Base-by-base conservation (phyloP, 1,140 invertebrate genomes). In the Nomia melanderi region DNA sequence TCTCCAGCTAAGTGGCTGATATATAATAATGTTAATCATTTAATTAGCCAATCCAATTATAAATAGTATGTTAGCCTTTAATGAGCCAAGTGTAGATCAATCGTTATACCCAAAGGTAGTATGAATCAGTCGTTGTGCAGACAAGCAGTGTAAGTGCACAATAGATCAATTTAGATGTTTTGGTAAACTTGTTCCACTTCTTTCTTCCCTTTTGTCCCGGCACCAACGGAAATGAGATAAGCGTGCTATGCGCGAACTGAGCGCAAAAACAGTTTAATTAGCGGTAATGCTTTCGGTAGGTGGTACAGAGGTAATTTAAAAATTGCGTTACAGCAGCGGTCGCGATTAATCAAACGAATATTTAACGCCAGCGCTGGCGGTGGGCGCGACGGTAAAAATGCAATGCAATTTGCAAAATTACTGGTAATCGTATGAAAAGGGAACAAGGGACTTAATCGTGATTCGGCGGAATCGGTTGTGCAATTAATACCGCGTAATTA, bases 361-460 rank as follows among this genome's bases (percentile, higher is more conserved):
- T 75, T 75, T 57, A 67, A 67, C 53, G 63, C 27, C n/a, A 17
- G 17, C 33, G n/a, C 9, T 5, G 47, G n/a, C 8, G 8, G n/a
- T 8, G 5, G 7, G 47, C 6, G n/a, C 20, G 25, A 9, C 23
- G 7, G 23, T 27, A 74, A 74, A 67, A 75, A 67, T 67, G 17
- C 72, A 53, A 36, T 59, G 64, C 44, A 67, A 67, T 67, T 75
- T 67, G 72, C 39, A 57, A 67, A 75, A 75, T 75, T 75, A 27
- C 39, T 20, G 39, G 36, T 75, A 75, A 75, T 59, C n/a, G 44
- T 75, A 75, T 67, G 72, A 57, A 75, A 67, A 5, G 39, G 23
- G 72, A 53, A 67, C 50, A n/a, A n/a, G 25, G 9, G n/a, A 57
- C 66, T 75, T 57, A 47, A 67, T 75, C 39, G 14, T 36, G 53